Percentiles rank a stretch among this genome's conserved stretches.
Evolutionary conservation across 2,888 invertebrate genomes (phyloP).

Genomic region (Urechis unicinctus): DNA sequence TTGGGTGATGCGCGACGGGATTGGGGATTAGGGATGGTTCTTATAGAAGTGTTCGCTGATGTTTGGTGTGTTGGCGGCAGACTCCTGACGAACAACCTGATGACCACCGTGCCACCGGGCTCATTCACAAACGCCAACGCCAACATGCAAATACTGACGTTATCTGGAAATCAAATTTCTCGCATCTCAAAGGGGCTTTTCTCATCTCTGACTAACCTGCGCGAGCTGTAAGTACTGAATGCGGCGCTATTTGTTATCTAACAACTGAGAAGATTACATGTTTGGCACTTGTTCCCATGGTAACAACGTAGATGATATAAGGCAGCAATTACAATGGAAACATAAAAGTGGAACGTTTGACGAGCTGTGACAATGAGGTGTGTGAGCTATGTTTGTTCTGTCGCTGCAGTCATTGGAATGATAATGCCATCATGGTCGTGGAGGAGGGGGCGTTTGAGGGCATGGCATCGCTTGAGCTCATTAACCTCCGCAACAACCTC

Average conservation of each 20-base stretch:
- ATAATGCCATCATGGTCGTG: conserved; percentile 22
- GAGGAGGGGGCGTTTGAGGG: conserved; percentile 25
- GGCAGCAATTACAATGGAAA: too few species aligned
- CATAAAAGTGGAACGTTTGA: too few species aligned
- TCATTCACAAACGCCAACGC: conserved; percentile 21
- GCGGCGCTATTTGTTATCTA: too few species aligned
- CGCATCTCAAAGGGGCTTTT: conserved; percentile 20
- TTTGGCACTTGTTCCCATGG: too few species aligned
- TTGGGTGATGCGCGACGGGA: too few species aligned
- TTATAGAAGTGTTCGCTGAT: too few species aligned
- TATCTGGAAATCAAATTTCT: conserved; percentile 21
- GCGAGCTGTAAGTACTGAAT: conserved; percentile 22
- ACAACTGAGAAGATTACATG: too few species aligned
- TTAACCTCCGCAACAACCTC: conserved; percentile 20
- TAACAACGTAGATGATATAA: too few species aligned
- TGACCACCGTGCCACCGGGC: conserved; percentile 17
- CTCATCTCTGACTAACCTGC: conserved; percentile 17
- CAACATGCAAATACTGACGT: conserved; percentile 15
- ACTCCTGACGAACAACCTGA: conserved; percentile 20
- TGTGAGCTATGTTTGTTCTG: background rate
- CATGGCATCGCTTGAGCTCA: conserved; percentile 10
- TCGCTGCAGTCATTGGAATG: conserved; percentile 6
- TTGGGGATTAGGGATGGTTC: too few species aligned
- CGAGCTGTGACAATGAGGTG: too few species aligned
- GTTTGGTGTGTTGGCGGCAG: too few species aligned